Percentiles rank a stretch among this genome's conserved stretches.
phyloP scores from a whole-genome alignment of 35 echinoderm and acorn worm species.

The Ophioderma brevispina region DNA sequence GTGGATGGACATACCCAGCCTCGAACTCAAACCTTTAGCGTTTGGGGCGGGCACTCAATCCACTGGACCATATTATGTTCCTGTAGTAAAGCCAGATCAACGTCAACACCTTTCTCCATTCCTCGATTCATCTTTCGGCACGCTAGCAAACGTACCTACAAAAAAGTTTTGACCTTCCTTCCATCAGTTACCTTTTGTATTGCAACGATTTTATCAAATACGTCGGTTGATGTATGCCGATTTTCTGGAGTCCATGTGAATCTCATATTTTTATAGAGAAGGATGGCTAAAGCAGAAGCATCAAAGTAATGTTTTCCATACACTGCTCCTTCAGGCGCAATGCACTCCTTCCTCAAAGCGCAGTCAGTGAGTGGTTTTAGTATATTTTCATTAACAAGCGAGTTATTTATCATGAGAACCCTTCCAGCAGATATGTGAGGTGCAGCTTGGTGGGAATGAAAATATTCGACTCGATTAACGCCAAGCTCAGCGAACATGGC shows the following conservation, averaged over 20 bases:
- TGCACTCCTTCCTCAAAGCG: background rate
- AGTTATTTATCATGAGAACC: slow-evolving; percentile 41
- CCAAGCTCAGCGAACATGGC: slow-evolving; percentile 26
- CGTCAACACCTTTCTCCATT: too few species aligned
- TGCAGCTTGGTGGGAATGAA: background rate
- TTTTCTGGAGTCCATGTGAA: background rate
- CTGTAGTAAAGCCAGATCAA: too few species aligned
- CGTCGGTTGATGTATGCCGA: background rate
- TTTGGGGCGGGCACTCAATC: too few species aligned
- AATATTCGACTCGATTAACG: slow-evolving; percentile 30
- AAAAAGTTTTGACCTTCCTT: too few species aligned
- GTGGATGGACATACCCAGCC: too few species aligned
- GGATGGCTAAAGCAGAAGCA: background rate
- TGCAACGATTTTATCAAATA: background rate
- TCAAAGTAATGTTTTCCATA: background rate
- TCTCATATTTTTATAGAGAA: background rate
- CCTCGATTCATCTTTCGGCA: too few species aligned
- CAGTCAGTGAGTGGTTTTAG: slow-evolving; percentile 7
- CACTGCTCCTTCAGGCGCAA: background rate
- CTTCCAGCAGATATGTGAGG: slow-evolving; percentile 38
- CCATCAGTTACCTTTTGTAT: too few species aligned
- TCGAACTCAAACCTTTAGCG: too few species aligned
- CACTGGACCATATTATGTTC: too few species aligned
- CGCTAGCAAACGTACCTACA: too few species aligned
- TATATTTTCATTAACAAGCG: slow-evolving; percentile 34